These are phyloP conservation scores for Nebria ingens DNA, from an alignment of 1,140 invertebrate species.

Conservation along the genomic window DNA sequence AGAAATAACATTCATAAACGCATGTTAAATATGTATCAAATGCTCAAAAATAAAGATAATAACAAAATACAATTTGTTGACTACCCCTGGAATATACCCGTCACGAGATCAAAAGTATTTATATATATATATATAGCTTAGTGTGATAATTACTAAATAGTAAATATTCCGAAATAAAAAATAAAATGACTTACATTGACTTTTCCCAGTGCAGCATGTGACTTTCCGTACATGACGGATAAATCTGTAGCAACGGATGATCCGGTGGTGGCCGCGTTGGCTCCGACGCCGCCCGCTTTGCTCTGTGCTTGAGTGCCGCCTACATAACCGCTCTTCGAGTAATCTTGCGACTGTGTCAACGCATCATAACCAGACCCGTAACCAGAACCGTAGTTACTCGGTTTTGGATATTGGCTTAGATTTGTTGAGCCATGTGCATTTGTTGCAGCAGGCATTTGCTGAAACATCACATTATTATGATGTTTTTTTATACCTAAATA, in stretches of 20 bases:
- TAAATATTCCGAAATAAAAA: neutral
- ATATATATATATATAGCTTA: neutral
- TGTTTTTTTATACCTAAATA: no score
- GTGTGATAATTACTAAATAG: no score
- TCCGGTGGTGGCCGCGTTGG: slow-evolving; percentile 42
- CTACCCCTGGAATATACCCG: no score
- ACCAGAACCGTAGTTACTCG: slow-evolving; percentile 49
- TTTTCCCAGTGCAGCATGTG: slow-evolving; percentile 60
- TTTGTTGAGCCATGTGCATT: slow-evolving; percentile 46
- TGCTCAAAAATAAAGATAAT: no score
- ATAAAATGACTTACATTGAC: slow-evolving; percentile 50
- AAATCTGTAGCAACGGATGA: slow-evolving; percentile 50
- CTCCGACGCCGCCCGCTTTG: slow-evolving; percentile 41
- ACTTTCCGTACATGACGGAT: slow-evolving; percentile 60
- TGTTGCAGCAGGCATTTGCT: slow-evolving; percentile 53
- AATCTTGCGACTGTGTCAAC: slow-evolving; percentile 46
- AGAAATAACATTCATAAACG: no score
- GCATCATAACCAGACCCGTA: slow-evolving; percentile 59
- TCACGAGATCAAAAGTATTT: neutral
- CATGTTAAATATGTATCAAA: no score
- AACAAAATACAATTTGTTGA: no score
- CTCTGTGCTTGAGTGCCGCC: slow-evolving; percentile 41
- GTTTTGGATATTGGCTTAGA: slow-evolving; percentile 54
- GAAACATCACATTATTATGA: slow-evolving; percentile 23
- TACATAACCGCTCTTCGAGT: slow-evolving; percentile 44